phyloP scores from a whole-genome alignment of 1,140 invertebrate genomes.

The Oryctes rhinoceros region DNA sequence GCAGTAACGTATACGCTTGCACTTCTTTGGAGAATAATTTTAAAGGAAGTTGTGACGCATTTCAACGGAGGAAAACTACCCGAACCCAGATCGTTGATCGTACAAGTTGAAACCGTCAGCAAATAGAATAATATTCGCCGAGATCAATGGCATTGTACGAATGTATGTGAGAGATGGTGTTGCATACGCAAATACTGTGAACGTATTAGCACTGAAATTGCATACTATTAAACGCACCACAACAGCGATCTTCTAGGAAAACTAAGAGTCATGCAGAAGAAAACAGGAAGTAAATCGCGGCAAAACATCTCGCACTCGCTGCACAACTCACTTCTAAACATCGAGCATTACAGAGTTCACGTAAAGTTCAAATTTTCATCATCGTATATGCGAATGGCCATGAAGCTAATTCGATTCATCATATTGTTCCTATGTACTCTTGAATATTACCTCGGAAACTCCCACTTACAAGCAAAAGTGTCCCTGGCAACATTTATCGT shows the following conservation, averaged over 20 bases:
- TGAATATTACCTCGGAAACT: no score
- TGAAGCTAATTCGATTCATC: not conserved
- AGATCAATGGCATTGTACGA: constrained; percentile 30
- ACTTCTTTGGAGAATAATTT: no score
- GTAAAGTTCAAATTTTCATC: constrained; percentile 35
- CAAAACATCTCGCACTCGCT: not conserved
- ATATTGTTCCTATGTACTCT: not conserved
- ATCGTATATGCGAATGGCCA: constrained; percentile 10
- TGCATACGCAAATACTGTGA: constrained; percentile 9
- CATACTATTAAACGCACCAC: constrained; percentile 23
- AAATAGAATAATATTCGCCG: constrained; percentile 23
- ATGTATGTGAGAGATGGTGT: not conserved
- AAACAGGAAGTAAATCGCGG: constrained; percentile 21
- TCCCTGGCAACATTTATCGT: no score
- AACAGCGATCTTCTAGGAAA: constrained; percentile 10
- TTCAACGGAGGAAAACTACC: not conserved
- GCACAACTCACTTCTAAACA: constrained; percentile 9
- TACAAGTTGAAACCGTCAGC: not conserved
- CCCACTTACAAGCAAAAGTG: no score
- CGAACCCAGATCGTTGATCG: constrained; percentile 1
- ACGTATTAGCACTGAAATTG: constrained; percentile 26
- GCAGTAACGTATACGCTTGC: no score
- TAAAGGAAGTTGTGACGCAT: not conserved
- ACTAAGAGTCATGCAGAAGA: constrained; percentile 11
- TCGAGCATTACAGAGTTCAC: constrained; percentile 1